Base-by-base conservation (phyloP, 1,140 invertebrate genomes). In the Neoseiulus cucumeris region DNA sequence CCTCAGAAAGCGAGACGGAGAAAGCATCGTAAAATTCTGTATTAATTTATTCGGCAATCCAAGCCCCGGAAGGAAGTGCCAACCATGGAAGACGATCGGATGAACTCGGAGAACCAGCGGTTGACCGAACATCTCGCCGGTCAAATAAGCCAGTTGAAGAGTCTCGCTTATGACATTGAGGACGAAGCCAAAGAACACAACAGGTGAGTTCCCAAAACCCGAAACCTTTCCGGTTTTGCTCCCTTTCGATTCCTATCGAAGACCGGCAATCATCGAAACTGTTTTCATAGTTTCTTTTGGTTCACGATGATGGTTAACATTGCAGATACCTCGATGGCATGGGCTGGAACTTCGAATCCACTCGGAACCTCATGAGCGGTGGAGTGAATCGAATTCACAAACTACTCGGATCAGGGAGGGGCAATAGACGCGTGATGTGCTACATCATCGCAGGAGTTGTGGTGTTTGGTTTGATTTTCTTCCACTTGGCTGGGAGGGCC, bases 361-460 rank as follows among this genome's bases (percentile, higher is more conserved):
- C 73, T 28, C 70, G 73, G 45, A 73, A 73, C 25, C 69, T 77
- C 14, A 64, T 77, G 9, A 72, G 72, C 20, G 74, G 75, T 28
- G 76, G 74, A 42, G 71, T 75, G 66, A 73, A 73, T 51, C 66
- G 76, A 28, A 70, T 77, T 5, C 70, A 71, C 41, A 70, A 73
- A 69, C 74, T 77, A 74, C 68, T 76, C 6, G 68, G 66, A 7
- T 71, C 74, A 7, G 75, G 75, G 7, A 72, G 72, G 64, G 70
- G 71, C 22, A 77, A 77, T 67, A 68, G 75, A 7, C 73, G 71
- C 64, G 64, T 76, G 5, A 75, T 76, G 73, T 76, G 75, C 66
- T 76, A 76, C 68, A 74, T 74, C 64, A 73, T 75, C 29, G 44
- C 73, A 6, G 72, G 69, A 66, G 68, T 76, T 17, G 70, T 76